phyloP scores from a whole-genome alignment of 2,888 invertebrate genomes.

The Cepaea hortensis region DNA sequence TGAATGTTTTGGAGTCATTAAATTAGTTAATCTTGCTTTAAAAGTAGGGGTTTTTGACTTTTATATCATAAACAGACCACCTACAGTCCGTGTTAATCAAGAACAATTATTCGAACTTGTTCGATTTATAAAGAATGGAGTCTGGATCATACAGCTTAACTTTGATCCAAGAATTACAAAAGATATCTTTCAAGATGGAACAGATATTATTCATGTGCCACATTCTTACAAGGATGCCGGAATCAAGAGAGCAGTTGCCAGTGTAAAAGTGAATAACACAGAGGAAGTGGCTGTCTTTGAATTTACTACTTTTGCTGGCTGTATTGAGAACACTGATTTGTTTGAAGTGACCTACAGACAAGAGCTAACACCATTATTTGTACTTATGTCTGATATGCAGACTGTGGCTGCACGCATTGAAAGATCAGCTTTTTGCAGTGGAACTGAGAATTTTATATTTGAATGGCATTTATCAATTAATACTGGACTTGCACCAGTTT shows the following conservation, averaged over 20 bases:
- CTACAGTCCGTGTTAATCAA: background rate
- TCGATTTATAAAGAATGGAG: background rate
- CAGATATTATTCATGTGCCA: background rate
- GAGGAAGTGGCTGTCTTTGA: background rate
- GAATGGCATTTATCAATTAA: slow-evolving; percentile 28
- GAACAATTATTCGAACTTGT: slow-evolving; percentile 2
- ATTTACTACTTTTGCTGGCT: background rate
- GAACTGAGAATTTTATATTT: background rate
- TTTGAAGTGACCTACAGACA: slow-evolving; percentile 27
- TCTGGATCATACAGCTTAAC: background rate
- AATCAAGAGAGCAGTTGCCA: background rate
- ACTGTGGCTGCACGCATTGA: slow-evolving; percentile 10
- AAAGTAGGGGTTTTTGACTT: slow-evolving; percentile 28
- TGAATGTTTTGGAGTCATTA: background rate
- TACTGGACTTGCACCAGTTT: slow-evolving; percentile 4
- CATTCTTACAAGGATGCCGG: background rate
- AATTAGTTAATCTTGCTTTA: background rate
- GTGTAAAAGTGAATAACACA: background rate
- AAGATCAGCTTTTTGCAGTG: background rate
- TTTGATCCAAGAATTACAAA: background rate
- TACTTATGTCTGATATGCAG: slow-evolving; percentile 15
- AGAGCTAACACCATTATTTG: background rate
- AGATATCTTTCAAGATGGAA: background rate
- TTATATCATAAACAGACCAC: slow-evolving; percentile 8
- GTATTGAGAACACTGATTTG: slow-evolving; percentile 22